These are phyloP conservation scores for Pelvicachromis taeniatus DNA, from an alignment of 2,113 vertebrate species.

Conservation along the genomic window DNA sequence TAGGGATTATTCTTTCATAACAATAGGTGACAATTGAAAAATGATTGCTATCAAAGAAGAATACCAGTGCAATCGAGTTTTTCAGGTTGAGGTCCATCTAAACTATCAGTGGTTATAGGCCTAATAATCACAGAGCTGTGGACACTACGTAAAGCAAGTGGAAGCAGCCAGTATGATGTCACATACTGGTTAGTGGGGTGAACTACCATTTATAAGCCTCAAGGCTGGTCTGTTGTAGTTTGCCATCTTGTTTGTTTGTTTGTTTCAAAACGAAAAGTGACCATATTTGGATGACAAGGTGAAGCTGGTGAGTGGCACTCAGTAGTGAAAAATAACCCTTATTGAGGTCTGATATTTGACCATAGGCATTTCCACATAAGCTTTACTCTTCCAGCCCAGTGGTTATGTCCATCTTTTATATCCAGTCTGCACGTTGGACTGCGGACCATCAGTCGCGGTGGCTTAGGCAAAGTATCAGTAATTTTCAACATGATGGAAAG, in stretches of 20 bases:
- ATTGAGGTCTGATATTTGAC: neutral
- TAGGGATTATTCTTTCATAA: slow-evolving; percentile 27
- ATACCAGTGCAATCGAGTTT: neutral
- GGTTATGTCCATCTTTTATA: neutral
- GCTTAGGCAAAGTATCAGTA: neutral
- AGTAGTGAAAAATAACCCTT: neutral
- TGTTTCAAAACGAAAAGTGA: neutral
- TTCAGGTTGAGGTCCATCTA: neutral
- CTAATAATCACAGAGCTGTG: neutral
- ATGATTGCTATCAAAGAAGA: neutral
- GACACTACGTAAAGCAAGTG: neutral
- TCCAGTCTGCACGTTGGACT: neutral
- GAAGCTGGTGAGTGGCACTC: neutral
- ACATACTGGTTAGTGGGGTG: neutral
- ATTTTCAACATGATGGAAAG: neutral
- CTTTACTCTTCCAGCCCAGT: neutral
- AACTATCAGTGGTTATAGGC: neutral
- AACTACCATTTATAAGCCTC: neutral
- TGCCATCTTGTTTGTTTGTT: fast-evolving
- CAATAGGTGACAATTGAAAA: neutral
- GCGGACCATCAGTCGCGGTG: neutral
- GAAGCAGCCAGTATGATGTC: neutral
- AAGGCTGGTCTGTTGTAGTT: neutral
- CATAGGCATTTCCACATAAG: neutral
- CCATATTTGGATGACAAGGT: neutral